A percentile compares a stretch with the other conserved stretches of the same genome.
These are phyloP conservation scores for Rhynchomys soricoides DNA, from an alignment of 2,113 vertebrate species.

Conservation along the genomic window DNA sequence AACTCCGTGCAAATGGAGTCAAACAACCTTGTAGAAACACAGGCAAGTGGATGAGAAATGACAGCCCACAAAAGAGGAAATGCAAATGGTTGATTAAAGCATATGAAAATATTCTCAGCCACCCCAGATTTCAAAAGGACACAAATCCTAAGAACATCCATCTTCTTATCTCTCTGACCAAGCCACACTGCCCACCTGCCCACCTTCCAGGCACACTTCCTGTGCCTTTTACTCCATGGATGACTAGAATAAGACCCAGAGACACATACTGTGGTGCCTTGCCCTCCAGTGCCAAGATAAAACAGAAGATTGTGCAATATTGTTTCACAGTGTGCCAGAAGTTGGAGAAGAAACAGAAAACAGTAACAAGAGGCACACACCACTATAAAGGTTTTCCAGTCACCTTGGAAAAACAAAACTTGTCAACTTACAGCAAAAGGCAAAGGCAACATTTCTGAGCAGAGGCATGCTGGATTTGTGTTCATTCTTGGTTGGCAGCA, in stretches of 20 bases:
- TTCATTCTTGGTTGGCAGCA: neutral
- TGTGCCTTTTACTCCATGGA: neutral
- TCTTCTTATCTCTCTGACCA: neutral
- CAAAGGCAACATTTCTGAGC: constrained; percentile 42
- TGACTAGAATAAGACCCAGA: constrained; percentile 40
- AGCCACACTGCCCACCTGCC: neutral
- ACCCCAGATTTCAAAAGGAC: constrained; percentile 40
- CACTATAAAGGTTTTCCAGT: neutral
- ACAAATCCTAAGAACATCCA: neutral
- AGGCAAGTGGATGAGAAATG: constrained; percentile 35
- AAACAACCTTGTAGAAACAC: neutral
- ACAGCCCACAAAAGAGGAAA: constrained; percentile 29
- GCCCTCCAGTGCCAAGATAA: neutral
- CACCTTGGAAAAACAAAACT: constrained; percentile 20
- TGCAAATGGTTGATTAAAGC: constrained; percentile 5
- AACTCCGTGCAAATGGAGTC: neutral
- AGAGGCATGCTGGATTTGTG: neutral
- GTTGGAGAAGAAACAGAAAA: constrained; percentile 25
- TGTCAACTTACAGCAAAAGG: constrained; percentile 8
- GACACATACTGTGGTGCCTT: neutral
- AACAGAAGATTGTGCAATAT: neutral
- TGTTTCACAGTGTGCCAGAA: neutral
- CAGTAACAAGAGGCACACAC: neutral
- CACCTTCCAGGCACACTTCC: neutral
- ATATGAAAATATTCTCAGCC: constrained; percentile 17